phyloP scores from a whole-genome alignment of 2,797 vertebrate genomes.

The Limnodromus scolopaceus region DNA sequence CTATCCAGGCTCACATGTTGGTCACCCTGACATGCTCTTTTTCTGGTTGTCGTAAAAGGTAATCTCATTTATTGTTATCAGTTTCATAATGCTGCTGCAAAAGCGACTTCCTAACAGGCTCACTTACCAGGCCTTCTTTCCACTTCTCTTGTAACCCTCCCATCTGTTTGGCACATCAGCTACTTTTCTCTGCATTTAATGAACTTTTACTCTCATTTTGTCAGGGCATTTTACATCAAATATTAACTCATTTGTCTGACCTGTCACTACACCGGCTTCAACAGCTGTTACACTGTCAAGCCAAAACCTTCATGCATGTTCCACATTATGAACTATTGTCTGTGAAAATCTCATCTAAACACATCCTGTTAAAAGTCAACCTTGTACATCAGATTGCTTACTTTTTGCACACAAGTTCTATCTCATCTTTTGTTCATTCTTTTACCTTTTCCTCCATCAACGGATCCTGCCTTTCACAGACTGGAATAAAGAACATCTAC shows the following conservation, averaged over 20 bases:
- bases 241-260: not conserved
- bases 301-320: not conserved
- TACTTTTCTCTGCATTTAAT: not conserved
- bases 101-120: not conserved
- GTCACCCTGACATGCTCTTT: not conserved
- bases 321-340: not conserved
- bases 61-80: not conserved
- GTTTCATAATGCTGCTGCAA: not conserved
- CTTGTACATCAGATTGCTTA: not conserved
- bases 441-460: not conserved
- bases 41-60: not conserved
- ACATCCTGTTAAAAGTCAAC: not conserved
- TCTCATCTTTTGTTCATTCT: not conserved
- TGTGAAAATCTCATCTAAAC: not conserved
- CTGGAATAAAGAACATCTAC: not conserved
- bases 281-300: not conserved
- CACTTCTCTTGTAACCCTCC: not conserved
- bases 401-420: not conserved
- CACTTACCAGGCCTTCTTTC: not conserved
- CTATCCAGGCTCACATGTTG: not conserved
- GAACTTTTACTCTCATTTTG: not conserved
- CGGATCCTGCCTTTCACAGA: not conserved
- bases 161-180: not conserved
- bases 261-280: not conserved
- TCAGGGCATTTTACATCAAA: not conserved